A percentile compares a stretch with the other conserved stretches of the same genome.
These are phyloP conservation scores for Smittia aterrima DNA, from an alignment of 2,888 invertebrate genomes.

Conservation along the genomic window DNA sequence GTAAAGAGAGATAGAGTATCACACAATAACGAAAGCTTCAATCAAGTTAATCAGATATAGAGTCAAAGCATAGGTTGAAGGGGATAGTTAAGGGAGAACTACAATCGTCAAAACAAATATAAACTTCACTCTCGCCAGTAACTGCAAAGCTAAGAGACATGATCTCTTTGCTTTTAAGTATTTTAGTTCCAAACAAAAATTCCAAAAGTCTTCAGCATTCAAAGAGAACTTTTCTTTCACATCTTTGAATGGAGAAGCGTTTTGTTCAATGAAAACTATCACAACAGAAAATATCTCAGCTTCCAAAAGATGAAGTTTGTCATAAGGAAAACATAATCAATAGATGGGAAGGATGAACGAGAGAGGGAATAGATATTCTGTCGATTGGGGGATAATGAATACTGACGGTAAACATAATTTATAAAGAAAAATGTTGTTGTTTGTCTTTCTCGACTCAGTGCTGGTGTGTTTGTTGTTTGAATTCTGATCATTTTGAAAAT, in stretches of 20 bases:
- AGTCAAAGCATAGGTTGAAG: not conserved
- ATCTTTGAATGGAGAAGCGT: too few relatives aligned
- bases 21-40: not conserved
- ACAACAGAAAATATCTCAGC: too few relatives aligned
- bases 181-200: too few relatives aligned
- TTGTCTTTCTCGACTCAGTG: conserved; percentile 34
- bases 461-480: conserved; percentile 28
- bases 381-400: conserved; percentile 21
- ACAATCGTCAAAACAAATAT: too few relatives aligned
- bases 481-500: not conserved
- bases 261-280: too few relatives aligned
- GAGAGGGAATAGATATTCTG: too few relatives aligned
- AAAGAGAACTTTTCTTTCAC: too few relatives aligned
- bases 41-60: not conserved
- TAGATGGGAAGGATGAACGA: not conserved
- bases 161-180: too few relatives aligned
- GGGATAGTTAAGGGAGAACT: not conserved
- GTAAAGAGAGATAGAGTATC: too few relatives aligned
- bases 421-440: not conserved
- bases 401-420: not conserved
- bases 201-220: too few relatives aligned
- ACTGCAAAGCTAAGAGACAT: too few relatives aligned
- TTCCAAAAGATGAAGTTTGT: not conserved
- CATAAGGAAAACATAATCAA: not conserved
- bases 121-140: too few relatives aligned